Evolutionary conservation across 1,140 invertebrate genomes (phyloP).

Genomic region (Galleria mellonella): DNA sequence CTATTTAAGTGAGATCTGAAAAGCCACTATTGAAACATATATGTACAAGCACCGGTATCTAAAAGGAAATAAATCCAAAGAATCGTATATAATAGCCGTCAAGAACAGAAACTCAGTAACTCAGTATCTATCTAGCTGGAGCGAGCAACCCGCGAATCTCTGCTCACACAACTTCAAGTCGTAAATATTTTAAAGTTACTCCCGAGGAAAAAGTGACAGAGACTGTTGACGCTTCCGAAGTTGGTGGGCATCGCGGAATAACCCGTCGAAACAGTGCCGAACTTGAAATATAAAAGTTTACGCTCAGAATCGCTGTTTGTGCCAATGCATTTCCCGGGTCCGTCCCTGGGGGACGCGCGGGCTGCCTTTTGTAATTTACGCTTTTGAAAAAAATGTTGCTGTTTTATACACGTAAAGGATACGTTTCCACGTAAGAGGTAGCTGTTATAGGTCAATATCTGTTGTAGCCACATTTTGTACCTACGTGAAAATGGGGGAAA

Average conservation of each 20-base stretch:
- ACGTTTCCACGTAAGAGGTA: neutral
- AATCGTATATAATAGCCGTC: neutral
- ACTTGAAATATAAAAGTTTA: conserved; percentile 17
- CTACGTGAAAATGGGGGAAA: too few species aligned
- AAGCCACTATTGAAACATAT: too few species aligned
- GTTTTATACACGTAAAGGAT: too few species aligned
- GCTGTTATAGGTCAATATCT: too few species aligned
- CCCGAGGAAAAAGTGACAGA: conserved; percentile 17
- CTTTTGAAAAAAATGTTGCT: too few species aligned
- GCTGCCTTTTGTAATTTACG: too few species aligned
- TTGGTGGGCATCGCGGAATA: conserved; percentile 18
- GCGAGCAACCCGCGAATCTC: too few species aligned
- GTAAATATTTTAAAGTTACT: conserved; percentile 30
- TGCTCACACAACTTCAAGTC: conserved; percentile 6
- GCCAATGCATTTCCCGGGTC: conserved; percentile 8
- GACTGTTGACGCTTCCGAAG: conserved; percentile 14
- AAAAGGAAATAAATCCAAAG: too few species aligned
- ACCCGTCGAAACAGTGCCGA: conserved; percentile 10
- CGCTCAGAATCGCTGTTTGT: conserved; percentile 11
- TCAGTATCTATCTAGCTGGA: conserved; percentile 4
- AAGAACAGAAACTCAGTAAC: neutral
- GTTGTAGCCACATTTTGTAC: too few species aligned
- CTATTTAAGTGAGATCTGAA: too few species aligned
- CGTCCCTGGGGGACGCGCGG: neutral
- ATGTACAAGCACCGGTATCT: too few species aligned